Conservation (phyloP, 2,888 invertebrate species). For the Cataglyphis cursor region DNA sequence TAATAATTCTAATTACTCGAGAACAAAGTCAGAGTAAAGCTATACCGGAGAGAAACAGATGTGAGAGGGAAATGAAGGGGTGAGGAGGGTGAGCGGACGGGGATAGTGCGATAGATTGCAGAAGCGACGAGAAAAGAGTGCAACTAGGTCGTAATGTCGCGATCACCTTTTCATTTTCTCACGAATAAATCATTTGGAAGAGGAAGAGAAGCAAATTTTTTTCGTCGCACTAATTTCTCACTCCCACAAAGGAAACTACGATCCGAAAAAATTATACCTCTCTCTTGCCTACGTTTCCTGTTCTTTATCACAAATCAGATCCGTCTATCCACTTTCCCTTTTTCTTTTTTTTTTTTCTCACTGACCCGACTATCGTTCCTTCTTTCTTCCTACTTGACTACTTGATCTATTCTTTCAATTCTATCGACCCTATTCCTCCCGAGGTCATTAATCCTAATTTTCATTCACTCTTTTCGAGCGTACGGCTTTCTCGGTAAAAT, state of each 20-base stretch:
- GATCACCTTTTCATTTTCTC: neutral
- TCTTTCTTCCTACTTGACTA: neutral
- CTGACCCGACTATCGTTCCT: neutral
- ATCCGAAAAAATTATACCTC: slow-evolving; percentile 5
- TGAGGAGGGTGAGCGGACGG: too few relatives aligned
- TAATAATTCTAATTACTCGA: slow-evolving; percentile 79
- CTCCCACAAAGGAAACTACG: neutral
- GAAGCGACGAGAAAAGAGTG: slow-evolving; percentile 21
- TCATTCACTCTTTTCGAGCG: slow-evolving; percentile 32
- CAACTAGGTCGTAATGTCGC: slow-evolving; percentile 25
- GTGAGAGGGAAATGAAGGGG: neutral
- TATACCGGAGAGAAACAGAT: slow-evolving; percentile 23
- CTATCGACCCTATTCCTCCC: slow-evolving; percentile 23
- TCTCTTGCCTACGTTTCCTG: slow-evolving; percentile 17
- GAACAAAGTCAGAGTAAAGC: slow-evolving; percentile 36
- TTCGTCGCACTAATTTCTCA: slow-evolving; percentile 23
- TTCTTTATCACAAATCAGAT: slow-evolving; percentile 37
- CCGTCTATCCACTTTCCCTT: neutral
- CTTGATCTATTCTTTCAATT: slow-evolving; percentile 47
- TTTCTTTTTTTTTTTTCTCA: neutral
- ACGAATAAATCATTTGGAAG: slow-evolving; percentile 33
- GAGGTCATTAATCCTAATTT: slow-evolving; percentile 48
- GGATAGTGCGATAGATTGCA: slow-evolving; percentile 14
- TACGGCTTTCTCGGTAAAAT: slow-evolving; percentile 25
- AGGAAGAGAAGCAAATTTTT: slow-evolving; percentile 24